phyloP scores from a whole-genome alignment of 2,797 vertebrate genomes.

The Merluccius polli region DNA sequence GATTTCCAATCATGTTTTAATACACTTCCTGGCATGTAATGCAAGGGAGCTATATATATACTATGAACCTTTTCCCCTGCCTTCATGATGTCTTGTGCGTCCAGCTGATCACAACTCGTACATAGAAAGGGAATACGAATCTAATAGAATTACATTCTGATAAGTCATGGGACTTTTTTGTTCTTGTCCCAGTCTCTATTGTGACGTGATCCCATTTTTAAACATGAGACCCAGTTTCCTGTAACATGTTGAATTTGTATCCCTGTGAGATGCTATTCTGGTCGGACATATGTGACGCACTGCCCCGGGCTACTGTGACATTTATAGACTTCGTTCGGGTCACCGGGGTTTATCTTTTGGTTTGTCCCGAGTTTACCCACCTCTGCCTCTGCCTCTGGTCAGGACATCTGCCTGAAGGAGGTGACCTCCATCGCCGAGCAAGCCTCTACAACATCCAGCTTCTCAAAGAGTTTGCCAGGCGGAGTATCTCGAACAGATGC shows the following conservation, averaged over 20 bases:
- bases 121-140: neutral
- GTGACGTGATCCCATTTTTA: conserved; percentile 69
- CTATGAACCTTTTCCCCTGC: neutral
- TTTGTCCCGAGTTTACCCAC: conserved; percentile 45
- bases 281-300: conserved; percentile 23
- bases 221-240: conserved; percentile 5
- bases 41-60: no score
- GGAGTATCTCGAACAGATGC: conserved; percentile 90
- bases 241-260: conserved; percentile 32
- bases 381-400: conserved; percentile 33
- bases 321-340: conserved; percentile 48
- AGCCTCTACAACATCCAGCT: conserved; percentile 96
- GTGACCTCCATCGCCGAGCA: conserved; percentile 95
- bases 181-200: neutral
- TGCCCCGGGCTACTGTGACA: conserved; percentile 42
- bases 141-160: neutral
- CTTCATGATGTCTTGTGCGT: neutral
- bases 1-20: no score
- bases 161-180: neutral
- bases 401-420: conserved; percentile 97
- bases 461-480: conserved; percentile 88
- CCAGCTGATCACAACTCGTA: neutral
- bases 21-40: no score
- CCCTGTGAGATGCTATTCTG: conserved; percentile 44
- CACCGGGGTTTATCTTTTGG: conserved; percentile 31